phyloP scores from a whole-genome alignment of 2,888 invertebrate genomes.

The Agrochola lota region DNA sequence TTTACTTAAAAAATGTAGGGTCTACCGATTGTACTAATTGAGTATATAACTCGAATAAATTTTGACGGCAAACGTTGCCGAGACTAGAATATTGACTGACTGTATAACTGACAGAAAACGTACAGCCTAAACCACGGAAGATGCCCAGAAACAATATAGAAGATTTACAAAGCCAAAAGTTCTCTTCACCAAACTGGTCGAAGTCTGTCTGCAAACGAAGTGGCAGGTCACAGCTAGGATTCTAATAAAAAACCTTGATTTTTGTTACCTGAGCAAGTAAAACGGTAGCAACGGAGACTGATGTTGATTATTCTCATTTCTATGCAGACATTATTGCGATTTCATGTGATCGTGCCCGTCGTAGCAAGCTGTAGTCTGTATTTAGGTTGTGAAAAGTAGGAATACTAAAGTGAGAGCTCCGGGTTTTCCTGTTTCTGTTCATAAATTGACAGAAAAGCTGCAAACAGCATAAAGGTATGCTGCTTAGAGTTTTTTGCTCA shows the following conservation, averaged over 20 bases:
- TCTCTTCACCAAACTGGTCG: too few relatives aligned
- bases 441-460: background rate
- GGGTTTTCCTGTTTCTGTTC: background rate
- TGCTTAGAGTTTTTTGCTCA: background rate
- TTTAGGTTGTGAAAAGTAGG: conserved; percentile 26
- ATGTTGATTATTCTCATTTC: conserved; percentile 70
- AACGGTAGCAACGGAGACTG: conserved; percentile 52
- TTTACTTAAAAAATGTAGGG: background rate
- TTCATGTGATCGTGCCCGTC: conserved; percentile 30
- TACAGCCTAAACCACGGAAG: background rate
- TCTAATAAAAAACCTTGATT: conserved; percentile 31
- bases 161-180: background rate
- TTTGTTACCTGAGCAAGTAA: conserved; percentile 36
- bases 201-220: background rate
- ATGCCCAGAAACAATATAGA: background rate
- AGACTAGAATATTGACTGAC: background rate
- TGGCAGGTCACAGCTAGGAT: background rate
- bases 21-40: background rate
- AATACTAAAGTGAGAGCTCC: conserved; percentile 10
- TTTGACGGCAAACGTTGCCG: background rate
- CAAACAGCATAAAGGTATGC: background rate
- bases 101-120: background rate
- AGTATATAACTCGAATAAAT: conserved; percentile 5
- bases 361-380: conserved; percentile 12
- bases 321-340: conserved; percentile 63